Percentiles rank a stretch among this genome's conserved stretches.
These are phyloP conservation scores for Bombus breviceps DNA, from an alignment of 1,140 invertebrate genomes.

Conservation along the genomic window DNA sequence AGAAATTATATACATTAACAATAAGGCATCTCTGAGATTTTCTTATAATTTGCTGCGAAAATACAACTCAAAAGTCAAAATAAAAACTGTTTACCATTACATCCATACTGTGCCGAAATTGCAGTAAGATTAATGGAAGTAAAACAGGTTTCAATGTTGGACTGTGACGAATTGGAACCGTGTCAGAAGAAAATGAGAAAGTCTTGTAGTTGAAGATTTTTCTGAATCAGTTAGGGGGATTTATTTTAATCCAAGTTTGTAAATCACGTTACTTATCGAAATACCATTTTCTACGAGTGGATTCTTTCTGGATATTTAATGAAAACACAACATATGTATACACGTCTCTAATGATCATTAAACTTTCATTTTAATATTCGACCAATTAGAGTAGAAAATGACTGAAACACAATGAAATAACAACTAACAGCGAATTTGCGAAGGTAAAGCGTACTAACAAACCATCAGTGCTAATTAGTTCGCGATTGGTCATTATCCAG, in stretches of 20 bases:
- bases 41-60: not conserved
- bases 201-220: too few species aligned
- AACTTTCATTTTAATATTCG: slow-evolving; percentile 10
- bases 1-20: not conserved
- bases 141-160: too few species aligned
- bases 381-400: slow-evolving; percentile 12
- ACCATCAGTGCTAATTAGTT: slow-evolving; percentile 13
- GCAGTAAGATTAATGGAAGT: too few species aligned
- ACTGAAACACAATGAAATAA: not conserved
- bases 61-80: too few species aligned
- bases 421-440: not conserved
- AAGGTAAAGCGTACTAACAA: not conserved
- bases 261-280: not conserved
- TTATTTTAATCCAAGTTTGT: not conserved
- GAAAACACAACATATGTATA: not conserved
- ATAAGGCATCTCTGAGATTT: not conserved
- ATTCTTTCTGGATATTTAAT: too few species aligned
- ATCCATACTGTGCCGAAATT: too few species aligned
- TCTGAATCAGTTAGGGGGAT: not conserved
- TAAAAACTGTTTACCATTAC: too few species aligned
- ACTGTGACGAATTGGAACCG: too few species aligned
- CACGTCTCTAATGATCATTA: not conserved
- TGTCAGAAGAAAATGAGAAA: too few species aligned
- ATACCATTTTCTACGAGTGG: too few species aligned
- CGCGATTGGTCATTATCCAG: not conserved